Base-by-base conservation (phyloP, 2,888 invertebrate genomes). In the Bombylius major region DNA sequence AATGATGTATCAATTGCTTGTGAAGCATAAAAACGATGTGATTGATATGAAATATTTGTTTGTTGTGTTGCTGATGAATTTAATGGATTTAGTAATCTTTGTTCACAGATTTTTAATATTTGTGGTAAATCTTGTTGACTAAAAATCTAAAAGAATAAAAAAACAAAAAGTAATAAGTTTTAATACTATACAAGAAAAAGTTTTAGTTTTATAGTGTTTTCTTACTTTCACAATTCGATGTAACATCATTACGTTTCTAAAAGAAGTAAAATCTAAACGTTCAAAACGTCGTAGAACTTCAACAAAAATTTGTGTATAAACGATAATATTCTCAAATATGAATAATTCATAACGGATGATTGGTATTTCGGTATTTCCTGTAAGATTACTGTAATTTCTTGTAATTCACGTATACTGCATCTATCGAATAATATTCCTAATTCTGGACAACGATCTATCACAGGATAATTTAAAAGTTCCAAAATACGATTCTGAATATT, bases 241-340 rank as follows among this genome's bases (percentile, higher is more conserved):
- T 14, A 96, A 73, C 89, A 96, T 92, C 34, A 87, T 79, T 9
- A 91, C 87, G 76, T 93, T 93, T 69, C 89, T 89, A n/a, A 87
- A 85, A 12, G 89, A 86, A 4, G 87, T 83, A 52, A 95, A 79
- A 75, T 96, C 95, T 57, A 93, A 79, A 58, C 91, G 80, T 68
- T 83, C 81, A 67, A 93, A 89, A 58, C 95, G 81, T 5, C 87
- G 86, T 54, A 95, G 70, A 54, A 95, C 77, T 64, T 89, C 82
- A 65, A 88, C 85, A 64, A 93, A 87, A 60, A 96, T 84, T 56
- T 87, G 86, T 0, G 91, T 87, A 69, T 93, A 96, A 54, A 89
- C 84, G 39, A 91, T 79, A 47, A 93, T 79, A 76, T 96, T 95
- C 68, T 94, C 92, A 5, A 86, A 85, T 55, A 96, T 84, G 69